These are phyloP conservation scores for Lepus oiostolus DNA, from an alignment of 2,797 vertebrate species.

Conservation along the genomic window DNA sequence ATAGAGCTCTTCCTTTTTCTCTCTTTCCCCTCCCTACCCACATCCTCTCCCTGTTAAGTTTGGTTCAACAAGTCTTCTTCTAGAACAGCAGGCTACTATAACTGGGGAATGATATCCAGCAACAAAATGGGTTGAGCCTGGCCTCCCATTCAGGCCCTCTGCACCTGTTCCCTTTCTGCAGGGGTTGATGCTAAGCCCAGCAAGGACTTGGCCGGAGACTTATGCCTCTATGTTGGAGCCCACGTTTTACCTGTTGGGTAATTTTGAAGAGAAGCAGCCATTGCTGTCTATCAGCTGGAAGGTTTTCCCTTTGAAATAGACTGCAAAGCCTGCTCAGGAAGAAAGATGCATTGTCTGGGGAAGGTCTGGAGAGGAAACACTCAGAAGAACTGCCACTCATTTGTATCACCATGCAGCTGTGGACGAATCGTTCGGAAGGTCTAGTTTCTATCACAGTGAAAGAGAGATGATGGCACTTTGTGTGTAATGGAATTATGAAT, in stretches of 20 bases:
- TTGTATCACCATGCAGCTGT: background rate
- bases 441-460: background rate
- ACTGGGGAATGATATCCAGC: background rate
- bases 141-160: background rate
- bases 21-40: background rate
- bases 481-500: background rate
- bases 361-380: background rate
- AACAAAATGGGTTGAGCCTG: background rate
- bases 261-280: slow-evolving; percentile 65
- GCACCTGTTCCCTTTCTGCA: background rate
- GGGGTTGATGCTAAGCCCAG: background rate
- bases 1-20: no score
- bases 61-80: background rate
- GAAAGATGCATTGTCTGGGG: slow-evolving; percentile 43
- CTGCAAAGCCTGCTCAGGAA: slow-evolving; percentile 57
- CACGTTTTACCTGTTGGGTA: slow-evolving; percentile 59
- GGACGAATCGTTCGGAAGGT: background rate
- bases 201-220: slow-evolving; percentile 26
- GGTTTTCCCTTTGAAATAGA: slow-evolving; percentile 63
- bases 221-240: background rate
- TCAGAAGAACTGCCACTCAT: slow-evolving; percentile 30
- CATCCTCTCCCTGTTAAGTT: slow-evolving; percentile 17
- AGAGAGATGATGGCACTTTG: background rate
- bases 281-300: slow-evolving; percentile 54
- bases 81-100: background rate